Evolutionary conservation across 2,797 vertebrate genomes (phyloP).

Genomic region (Thamnophis elegans): DNA sequence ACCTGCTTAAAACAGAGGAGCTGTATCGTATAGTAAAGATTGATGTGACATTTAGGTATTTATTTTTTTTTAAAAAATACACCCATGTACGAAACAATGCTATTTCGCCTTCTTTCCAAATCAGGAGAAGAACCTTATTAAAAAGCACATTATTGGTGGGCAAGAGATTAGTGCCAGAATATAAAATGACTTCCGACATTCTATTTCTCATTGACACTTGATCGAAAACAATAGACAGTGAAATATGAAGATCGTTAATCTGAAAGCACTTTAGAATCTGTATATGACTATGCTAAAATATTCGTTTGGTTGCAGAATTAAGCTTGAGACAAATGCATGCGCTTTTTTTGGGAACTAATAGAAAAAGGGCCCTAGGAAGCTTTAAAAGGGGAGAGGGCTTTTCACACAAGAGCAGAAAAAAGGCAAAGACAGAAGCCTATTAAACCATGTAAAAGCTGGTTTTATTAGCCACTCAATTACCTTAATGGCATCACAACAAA

Average conservation of each 20-base stretch:
- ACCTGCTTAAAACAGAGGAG: neutral
- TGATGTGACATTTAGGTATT: neutral
- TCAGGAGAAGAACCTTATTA: neutral
- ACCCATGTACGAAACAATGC: neutral
- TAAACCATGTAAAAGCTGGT: slow-evolving; percentile 4
- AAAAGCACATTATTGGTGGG: neutral
- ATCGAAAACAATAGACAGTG: neutral
- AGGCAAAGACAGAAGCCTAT: slow-evolving; percentile 8
- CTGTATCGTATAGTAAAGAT: slow-evolving; percentile 20
- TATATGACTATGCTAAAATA: neutral
- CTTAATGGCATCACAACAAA: slow-evolving; percentile 6
- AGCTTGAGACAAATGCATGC: neutral
- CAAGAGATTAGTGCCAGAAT: neutral
- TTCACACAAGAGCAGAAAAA: slow-evolving; percentile 21
- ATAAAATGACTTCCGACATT: neutral
- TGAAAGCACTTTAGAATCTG: neutral
- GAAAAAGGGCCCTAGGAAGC: neutral
- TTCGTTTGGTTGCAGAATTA: slow-evolving; percentile 9
- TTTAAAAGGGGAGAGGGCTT: neutral
- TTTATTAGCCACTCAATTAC: neutral
- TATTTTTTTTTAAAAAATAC: neutral
- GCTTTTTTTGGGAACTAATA: slow-evolving; percentile 23
- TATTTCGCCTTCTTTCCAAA: neutral
- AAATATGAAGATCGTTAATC: neutral
- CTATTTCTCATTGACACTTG: neutral